phyloP scores from a whole-genome alignment of 2,113 vertebrate species.

The Vulpes ferrilata region DNA sequence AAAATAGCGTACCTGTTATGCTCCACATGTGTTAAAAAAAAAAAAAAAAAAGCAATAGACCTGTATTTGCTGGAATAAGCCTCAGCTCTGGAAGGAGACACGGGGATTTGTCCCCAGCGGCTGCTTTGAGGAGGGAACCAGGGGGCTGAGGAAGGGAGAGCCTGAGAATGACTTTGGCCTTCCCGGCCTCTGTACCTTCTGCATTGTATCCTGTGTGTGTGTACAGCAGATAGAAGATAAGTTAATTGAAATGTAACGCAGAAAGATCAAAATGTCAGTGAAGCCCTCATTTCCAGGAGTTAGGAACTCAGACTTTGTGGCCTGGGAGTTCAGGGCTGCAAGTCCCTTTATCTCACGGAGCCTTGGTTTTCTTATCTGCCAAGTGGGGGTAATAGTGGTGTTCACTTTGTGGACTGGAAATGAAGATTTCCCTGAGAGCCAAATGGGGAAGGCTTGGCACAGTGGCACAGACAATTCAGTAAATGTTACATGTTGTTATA shows the following conservation, averaged over 20 bases:
- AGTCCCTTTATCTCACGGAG: accelerated
- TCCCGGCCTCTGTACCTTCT: neutral
- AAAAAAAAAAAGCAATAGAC: neutral
- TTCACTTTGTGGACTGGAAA: neutral
- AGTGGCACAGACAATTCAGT: neutral
- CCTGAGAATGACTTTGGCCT: neutral
- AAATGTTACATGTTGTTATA: neutral
- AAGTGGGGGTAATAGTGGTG: accelerated
- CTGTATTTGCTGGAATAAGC: neutral
- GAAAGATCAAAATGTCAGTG: neutral
- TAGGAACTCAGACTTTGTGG: neutral
- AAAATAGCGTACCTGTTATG: accelerated
- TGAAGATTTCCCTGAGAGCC: neutral
- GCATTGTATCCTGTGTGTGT: neutral
- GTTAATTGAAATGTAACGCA: neutral
- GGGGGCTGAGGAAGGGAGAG: neutral
- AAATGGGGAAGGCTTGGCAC: neutral
- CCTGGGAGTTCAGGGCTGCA: neutral
- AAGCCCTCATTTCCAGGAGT: neutral
- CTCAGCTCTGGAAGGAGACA: neutral
- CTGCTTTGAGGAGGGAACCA: neutral
- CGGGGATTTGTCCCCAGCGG: neutral
- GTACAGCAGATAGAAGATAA: neutral
- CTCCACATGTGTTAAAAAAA: neutral
- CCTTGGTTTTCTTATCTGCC: slow-evolving; percentile 47